phyloP scores from a whole-genome alignment of 2,113 vertebrate species.

The Oreochromis tanganicae region DNA sequence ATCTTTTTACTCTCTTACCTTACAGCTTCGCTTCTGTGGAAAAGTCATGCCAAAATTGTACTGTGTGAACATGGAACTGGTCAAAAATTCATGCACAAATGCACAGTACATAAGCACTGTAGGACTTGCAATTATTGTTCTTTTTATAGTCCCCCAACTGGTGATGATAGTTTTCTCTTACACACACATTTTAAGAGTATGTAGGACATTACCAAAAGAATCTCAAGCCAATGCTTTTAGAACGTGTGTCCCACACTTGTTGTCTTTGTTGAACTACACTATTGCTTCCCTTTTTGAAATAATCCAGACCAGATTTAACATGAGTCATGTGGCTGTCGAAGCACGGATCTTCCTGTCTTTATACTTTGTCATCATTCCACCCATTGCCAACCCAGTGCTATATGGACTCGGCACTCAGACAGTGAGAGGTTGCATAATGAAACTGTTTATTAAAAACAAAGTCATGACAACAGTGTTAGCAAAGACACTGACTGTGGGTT shows the following conservation, averaged over 20 bases:
- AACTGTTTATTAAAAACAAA: slow-evolving; percentile 3
- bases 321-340: background rate
- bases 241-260: slow-evolving; percentile 67
- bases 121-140: background rate
- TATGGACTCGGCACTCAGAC: slow-evolving; percentile 49
- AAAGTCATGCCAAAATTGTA: slow-evolving; percentile 29
- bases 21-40: slow-evolving; percentile 31
- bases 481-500: background rate
- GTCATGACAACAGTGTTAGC: background rate
- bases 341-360: slow-evolving; percentile 35
- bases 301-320: slow-evolving; percentile 32
- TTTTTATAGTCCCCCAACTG: slow-evolving; percentile 18
- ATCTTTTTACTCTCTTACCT: slow-evolving; percentile 14
- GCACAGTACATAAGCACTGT: background rate
- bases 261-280: slow-evolving; percentile 55
- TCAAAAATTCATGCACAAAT: slow-evolving; percentile 33
- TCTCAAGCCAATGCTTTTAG: slow-evolving; percentile 54
- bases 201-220: slow-evolving; percentile 1
- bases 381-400: slow-evolving; percentile 44
- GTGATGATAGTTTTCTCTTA: slow-evolving; percentile 54
- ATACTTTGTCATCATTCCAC: slow-evolving; percentile 33
- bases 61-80: slow-evolving; percentile 60
- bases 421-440: slow-evolving; percentile 36
- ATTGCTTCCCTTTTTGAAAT: slow-evolving; percentile 22
- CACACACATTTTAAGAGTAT: slow-evolving; percentile 43